Percentiles rank a stretch among this genome's conserved stretches.
phyloP scores from a whole-genome alignment of 92 coral and sea anemone species.

The Heteractis magnifica region DNA sequence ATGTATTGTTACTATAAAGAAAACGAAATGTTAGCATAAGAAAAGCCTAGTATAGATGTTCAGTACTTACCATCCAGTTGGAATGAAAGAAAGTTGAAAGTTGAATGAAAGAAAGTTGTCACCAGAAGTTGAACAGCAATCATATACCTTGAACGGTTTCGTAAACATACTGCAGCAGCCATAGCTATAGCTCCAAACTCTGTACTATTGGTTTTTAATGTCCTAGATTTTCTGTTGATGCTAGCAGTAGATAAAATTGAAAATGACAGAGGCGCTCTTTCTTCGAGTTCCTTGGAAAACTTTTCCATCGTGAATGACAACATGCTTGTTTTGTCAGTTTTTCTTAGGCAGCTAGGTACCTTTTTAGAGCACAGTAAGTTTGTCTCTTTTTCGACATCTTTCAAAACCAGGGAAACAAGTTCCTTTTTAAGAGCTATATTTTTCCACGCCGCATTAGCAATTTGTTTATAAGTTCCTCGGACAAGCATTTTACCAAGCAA shows the following conservation, averaged over 20 bases:
- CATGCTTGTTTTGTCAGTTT: constrained; percentile 34
- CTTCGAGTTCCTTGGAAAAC: constrained; percentile 22
- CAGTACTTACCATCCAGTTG: constrained; percentile 62
- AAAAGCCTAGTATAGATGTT: too few relatives aligned
- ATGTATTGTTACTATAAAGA: too few relatives aligned
- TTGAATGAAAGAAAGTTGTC: constrained; percentile 51
- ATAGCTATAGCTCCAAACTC: constrained; percentile 64
- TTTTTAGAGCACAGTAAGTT: constrained; percentile 44
- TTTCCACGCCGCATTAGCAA: neutral
- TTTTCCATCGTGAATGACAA: constrained; percentile 34
- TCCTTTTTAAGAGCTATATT: neutral
- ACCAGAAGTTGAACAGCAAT: constrained; percentile 65
- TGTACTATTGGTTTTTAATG: neutral
- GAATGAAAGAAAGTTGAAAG: too few relatives aligned
- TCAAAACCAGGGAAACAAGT: constrained; percentile 4
- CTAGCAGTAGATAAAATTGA: constrained; percentile 31
- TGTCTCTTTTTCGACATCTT: constrained; percentile 39
- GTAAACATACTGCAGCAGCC: constrained; percentile 76
- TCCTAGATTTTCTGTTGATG: constrained; percentile 4
- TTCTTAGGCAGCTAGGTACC: constrained; percentile 37
- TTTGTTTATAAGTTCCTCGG: too few relatives aligned
- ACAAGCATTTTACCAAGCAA: too few relatives aligned
- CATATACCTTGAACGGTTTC: constrained; percentile 57
- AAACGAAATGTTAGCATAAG: too few relatives aligned
- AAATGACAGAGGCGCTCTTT: constrained; percentile 41